Evolutionary conservation across 2,797 vertebrate genomes (phyloP).

Genomic region (Manis javanica): DNA sequence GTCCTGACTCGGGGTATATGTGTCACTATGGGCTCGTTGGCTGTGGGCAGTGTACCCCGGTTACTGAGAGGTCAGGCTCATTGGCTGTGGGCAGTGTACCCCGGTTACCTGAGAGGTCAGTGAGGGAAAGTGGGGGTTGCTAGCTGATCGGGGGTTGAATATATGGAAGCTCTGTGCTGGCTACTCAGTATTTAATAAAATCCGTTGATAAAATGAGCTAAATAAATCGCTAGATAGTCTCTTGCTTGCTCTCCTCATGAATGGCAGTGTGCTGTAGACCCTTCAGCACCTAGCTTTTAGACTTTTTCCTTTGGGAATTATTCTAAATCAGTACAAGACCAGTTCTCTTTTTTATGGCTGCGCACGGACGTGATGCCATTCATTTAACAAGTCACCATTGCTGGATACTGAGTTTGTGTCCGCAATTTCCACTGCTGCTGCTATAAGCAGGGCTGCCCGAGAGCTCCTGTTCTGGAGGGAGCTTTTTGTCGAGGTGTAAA

Average conservation of each 20-base stretch:
- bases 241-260: background rate
- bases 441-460: accelerated
- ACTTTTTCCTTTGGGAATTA: background rate
- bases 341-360: background rate
- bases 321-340: background rate
- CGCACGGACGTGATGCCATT: accelerated
- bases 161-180: background rate
- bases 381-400: accelerated
- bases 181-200: background rate
- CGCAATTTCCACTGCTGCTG: background rate
- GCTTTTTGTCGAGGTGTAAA: accelerated
- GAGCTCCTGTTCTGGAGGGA: accelerated
- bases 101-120: too few relatives aligned
- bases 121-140: too few relatives aligned
- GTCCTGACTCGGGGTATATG: too few relatives aligned
- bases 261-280: background rate
- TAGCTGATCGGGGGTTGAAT: background rate
- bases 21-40: too few relatives aligned
- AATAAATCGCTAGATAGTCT: background rate
- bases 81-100: too few relatives aligned
- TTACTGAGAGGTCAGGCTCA: too few relatives aligned
- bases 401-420: background rate
- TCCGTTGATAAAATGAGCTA: background rate
- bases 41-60: too few relatives aligned
- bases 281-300: background rate